Evolutionary conservation across 2,113 vertebrate genomes (phyloP).

Genomic region (Hippocampus barbouri): DNA sequence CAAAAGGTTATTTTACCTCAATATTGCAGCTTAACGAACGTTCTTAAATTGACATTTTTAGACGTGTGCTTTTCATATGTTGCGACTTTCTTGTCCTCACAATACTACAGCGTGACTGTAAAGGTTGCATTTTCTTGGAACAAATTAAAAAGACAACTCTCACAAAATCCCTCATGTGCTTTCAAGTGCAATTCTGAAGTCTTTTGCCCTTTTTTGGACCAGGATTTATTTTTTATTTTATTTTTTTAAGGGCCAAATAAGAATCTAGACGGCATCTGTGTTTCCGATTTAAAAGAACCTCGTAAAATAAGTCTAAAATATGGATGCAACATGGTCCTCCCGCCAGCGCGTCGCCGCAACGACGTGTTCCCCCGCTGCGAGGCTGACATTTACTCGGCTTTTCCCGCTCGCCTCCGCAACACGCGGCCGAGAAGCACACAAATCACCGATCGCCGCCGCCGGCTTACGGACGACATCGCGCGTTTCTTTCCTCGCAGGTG

Average conservation of each 20-base stretch:
- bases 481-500: constrained; percentile 1
- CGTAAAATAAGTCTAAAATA: background rate
- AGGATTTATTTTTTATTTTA: background rate
- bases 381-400: background rate
- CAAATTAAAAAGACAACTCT: too few species aligned
- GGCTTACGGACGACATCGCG: background rate
- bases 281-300: background rate
- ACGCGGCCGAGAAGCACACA: background rate
- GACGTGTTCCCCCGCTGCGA: background rate
- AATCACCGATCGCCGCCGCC: background rate
- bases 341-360: background rate
- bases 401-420: background rate
- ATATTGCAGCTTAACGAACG: too few species aligned
- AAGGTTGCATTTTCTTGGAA: too few species aligned
- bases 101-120: too few species aligned
- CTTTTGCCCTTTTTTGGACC: background rate
- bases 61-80: too few species aligned
- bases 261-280: background rate
- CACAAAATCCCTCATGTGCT: too few species aligned
- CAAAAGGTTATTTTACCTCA: too few species aligned
- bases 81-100: too few species aligned
- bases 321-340: background rate
- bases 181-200: background rate
- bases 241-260: background rate
- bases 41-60: too few species aligned